Base-by-base conservation (phyloP, 1,140 invertebrate species). In the Saccostrea cuccullata region DNA sequence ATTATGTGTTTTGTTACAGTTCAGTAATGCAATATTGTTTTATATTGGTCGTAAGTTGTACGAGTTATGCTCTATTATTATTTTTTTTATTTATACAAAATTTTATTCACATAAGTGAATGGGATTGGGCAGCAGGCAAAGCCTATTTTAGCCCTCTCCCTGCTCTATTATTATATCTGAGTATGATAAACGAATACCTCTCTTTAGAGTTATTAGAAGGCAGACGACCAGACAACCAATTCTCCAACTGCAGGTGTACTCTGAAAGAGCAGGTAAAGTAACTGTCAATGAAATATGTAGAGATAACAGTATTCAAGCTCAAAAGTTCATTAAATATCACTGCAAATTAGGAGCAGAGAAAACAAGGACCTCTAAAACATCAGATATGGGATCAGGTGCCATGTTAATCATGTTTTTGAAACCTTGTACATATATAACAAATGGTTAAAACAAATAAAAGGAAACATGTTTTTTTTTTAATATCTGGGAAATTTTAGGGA, bases 161-260 rank as follows among this genome's bases (percentile, higher is more conserved):
- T 36, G 30, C 30, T 36, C 30, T 36, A 36, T 36, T 36, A 36
- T 36, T 36, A 36, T 36, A 36, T 36, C 30, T 36, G 30, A 36
- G 30, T 17, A 60, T 60, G 20, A 20, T 20, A 64, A 64, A 3
- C n/a, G 17, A 0, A 36, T 77, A 77, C 70, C 70, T 77, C 70
- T 77, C 26, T 77, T 77, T 15, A 77, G 30, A 12, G 70, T 77
- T 26, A 77, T 36, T 13, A 77, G 26, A 4, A 77, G 70, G 26
- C 70, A 77, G 4, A 77, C 26, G 12, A 77, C 70, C 26, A 77
- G 26, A 40, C 70, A 77, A 15, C 70, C 70, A 13, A 77, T 30
- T 77, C 70, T 77, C 70, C 70, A 77, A 26, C 26, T 77, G 23
- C 70, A 77, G 8, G 70, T 77, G 12, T 77, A 77, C 70, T 26